A percentile compares a stretch with the other conserved stretches of the same genome.
Evolutionary conservation across 2,888 invertebrate species (phyloP).

Genomic region (Scrobipalpa costella): DNA sequence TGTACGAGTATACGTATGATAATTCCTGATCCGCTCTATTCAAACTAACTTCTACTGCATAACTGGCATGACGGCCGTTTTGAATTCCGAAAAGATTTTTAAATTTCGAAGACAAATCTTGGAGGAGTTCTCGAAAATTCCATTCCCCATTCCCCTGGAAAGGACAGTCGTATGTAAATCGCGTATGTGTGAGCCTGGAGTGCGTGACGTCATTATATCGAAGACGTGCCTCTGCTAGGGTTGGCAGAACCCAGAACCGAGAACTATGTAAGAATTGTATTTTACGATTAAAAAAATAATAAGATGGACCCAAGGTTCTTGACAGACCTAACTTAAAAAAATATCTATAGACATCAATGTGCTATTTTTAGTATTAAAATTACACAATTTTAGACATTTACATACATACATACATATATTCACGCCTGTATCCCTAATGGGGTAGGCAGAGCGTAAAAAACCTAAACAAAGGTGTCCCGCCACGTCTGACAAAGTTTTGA

Average conservation of each 20-base stretch:
- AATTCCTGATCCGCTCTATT: neutral
- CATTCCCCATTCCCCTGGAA: neutral
- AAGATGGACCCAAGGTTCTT: too few relatives aligned
- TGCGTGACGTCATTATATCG: conserved; percentile 54
- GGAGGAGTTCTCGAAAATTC: conserved; percentile 9
- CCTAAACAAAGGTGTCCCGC: too few relatives aligned
- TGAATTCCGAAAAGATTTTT: neutral
- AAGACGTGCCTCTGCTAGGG: conserved; percentile 44
- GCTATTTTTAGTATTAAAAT: too few relatives aligned
- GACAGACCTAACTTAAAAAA: too few relatives aligned
- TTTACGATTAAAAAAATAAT: neutral
- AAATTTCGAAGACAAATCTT: conserved; percentile 11
- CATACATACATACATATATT: too few relatives aligned
- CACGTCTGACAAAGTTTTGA: too few relatives aligned
- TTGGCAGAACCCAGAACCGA: neutral
- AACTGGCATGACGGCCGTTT: neutral
- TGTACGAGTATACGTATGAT: too few relatives aligned
- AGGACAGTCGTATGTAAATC: conserved; percentile 19
- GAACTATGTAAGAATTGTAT: neutral
- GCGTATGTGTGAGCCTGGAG: conserved; percentile 34
- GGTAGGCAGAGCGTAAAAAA: too few relatives aligned
- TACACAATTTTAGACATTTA: too few relatives aligned
- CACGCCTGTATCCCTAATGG: too few relatives aligned
- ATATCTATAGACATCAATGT: too few relatives aligned
- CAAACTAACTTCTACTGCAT: conserved; percentile 1